phyloP scores from a whole-genome alignment of 2,888 invertebrate species.

The Eurytoma adleriae region DNA sequence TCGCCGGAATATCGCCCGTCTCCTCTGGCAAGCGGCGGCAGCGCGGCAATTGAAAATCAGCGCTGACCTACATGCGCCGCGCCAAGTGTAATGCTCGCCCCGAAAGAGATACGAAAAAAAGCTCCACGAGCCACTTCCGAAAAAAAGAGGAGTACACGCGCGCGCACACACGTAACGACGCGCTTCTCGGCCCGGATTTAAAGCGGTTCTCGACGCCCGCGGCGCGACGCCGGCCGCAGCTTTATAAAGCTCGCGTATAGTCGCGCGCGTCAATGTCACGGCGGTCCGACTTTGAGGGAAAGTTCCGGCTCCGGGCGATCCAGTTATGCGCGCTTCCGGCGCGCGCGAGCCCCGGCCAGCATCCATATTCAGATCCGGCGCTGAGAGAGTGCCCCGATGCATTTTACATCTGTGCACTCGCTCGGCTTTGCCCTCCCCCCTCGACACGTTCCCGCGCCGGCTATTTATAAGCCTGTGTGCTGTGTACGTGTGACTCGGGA shows the following conservation, averaged over 20 bases:
- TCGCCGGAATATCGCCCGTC: too few relatives aligned
- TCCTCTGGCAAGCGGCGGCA: too few relatives aligned
- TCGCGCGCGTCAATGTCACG: too few relatives aligned
- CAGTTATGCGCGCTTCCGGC: conserved; percentile 38
- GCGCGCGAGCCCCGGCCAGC: conserved; percentile 4
- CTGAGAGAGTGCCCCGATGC: background rate
- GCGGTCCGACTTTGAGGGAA: conserved; percentile 32
- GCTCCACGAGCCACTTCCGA: background rate
- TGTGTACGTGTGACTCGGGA: too few relatives aligned
- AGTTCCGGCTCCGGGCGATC: conserved; percentile 41
- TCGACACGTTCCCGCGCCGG: background rate
- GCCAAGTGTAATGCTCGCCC: too few relatives aligned
- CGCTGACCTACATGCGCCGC: conserved; percentile 14
- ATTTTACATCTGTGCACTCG: background rate
- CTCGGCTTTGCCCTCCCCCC: background rate
- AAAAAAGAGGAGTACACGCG: background rate
- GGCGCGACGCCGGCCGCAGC: too few relatives aligned
- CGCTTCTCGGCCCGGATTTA: background rate
- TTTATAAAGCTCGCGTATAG: too few relatives aligned
- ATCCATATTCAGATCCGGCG: conserved; percentile 12
- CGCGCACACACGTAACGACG: too few relatives aligned
- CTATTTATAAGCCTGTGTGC: too few relatives aligned
- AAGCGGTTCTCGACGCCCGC: too few relatives aligned
- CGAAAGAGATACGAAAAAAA: too few relatives aligned
- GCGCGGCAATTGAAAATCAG: background rate